Conservation (phyloP, 2,113 vertebrate species). For the Sylvietta virens region DNA sequence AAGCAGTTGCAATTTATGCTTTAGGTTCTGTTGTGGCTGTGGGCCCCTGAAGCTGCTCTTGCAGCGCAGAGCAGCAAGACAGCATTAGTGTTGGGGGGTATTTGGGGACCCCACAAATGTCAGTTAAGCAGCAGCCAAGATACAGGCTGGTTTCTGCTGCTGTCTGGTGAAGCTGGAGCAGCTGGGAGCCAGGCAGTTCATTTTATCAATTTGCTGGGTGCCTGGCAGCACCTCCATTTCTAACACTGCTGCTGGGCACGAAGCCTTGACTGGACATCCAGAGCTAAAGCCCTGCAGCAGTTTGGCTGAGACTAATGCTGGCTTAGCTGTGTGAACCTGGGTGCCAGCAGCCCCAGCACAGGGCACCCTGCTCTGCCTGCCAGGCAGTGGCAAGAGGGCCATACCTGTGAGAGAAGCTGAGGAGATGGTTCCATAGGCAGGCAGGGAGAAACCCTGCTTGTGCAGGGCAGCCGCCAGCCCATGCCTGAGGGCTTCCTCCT, state of each 20-base stretch:
- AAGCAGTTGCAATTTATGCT: not conserved
- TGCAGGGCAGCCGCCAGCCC: constrained; percentile 73
- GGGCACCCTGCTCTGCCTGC: not conserved
- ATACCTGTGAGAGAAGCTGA: constrained; percentile 79
- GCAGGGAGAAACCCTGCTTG: constrained; percentile 69
- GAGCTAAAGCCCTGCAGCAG: not conserved
- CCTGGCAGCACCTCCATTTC: not conserved
- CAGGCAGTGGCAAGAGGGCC: accelerated
- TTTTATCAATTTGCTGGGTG: accelerated
- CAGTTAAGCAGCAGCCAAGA: not conserved
- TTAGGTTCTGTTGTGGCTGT: not conserved
- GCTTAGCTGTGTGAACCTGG: not conserved
- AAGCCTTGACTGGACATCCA: not conserved
- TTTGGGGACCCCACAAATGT: not conserved
- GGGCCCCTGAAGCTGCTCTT: not conserved
- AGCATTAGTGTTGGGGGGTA: not conserved
- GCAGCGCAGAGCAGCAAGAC: not conserved
- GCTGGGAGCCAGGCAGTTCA: not conserved
- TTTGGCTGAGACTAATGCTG: not conserved
- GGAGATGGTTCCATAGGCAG: constrained; percentile 79
- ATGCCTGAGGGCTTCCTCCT: constrained; percentile 75
- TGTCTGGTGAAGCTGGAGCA: not conserved
- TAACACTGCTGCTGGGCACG: accelerated
- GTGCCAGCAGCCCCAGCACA: not conserved
- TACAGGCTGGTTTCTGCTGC: not conserved